These are phyloP conservation scores for Seriola quinqueradiata DNA, from an alignment of 2,113 vertebrate species.

Conservation along the genomic window DNA sequence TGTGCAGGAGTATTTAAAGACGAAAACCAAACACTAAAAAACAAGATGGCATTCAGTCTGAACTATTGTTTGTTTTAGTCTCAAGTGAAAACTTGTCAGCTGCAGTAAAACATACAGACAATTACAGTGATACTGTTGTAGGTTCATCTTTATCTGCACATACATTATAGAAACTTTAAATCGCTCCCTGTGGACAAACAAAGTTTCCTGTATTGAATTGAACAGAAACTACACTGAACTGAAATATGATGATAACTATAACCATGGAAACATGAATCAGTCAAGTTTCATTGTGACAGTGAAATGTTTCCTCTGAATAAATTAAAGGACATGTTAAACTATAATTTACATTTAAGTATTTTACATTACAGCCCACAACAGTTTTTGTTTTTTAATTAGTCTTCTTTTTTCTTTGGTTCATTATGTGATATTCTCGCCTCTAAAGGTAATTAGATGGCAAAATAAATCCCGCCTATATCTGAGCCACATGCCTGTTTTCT, in stretches of 20 bases:
- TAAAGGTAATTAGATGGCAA: no score
- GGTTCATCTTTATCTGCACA: background rate
- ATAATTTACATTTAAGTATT: background rate
- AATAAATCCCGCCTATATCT: no score
- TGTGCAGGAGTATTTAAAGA: no score
- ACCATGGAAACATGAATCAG: background rate
- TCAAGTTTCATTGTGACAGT: background rate
- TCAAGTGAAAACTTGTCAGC: background rate
- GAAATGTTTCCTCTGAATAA: background rate
- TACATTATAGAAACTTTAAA: background rate
- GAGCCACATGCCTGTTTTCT: no score
- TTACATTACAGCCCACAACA: slow-evolving; percentile 3
- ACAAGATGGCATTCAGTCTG: background rate
- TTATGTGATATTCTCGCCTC: no score
- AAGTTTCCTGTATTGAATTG: no score
- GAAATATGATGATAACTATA: background rate
- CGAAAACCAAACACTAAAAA: background rate
- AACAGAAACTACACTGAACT: background rate
- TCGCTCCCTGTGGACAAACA: no score
- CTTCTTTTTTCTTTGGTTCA: background rate
- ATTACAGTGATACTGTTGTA: background rate
- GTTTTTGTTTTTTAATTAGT: background rate
- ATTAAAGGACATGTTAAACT: background rate
- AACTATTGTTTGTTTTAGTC: background rate
- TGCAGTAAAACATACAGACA: background rate